These are phyloP conservation scores for Discoglossus pictus DNA, from an alignment of 2,797 vertebrate genomes.

Conservation along the genomic window DNA sequence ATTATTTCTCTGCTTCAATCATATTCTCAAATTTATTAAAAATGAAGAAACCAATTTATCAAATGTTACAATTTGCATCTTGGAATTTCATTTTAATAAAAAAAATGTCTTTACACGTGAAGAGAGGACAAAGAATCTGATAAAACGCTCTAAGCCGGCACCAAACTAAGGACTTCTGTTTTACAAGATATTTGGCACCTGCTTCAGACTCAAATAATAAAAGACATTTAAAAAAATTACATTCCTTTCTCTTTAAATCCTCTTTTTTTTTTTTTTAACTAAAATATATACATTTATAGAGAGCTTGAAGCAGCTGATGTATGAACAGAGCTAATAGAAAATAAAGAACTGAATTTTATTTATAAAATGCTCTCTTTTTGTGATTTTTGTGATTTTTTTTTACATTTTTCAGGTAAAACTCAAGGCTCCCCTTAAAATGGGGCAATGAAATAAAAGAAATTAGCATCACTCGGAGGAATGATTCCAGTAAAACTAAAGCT, in stretches of 20 bases:
- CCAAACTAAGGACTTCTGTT: conserved; percentile 58
- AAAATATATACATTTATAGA: conserved; percentile 79
- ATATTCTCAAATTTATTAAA: conserved; percentile 41
- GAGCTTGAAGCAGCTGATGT: conserved; percentile 89
- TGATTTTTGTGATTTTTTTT: conserved; percentile 78
- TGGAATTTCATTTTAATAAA: conserved; percentile 37
- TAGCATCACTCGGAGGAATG: conserved; percentile 96
- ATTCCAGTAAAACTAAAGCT: conserved; percentile 93
- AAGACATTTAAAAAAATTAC: conserved; percentile 90
- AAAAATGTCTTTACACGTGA: conserved; percentile 36
- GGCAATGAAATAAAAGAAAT: conserved; percentile 99
- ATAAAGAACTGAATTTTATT: conserved; percentile 91
- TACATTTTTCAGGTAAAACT: conserved; percentile 91
- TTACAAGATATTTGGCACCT: conserved; percentile 90
- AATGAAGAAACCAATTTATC: conserved; percentile 45
- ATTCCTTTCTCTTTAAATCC: conserved; percentile 84
- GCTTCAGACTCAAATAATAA: conserved; percentile 82
- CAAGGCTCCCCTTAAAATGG: conserved; percentile 93
- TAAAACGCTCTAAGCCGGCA: conserved; percentile 36
- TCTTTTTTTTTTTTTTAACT: conserved; percentile 79
- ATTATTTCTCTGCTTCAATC: too few species aligned
- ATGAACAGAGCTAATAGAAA: conserved; percentile 99
- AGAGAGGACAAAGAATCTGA: conserved; percentile 17
- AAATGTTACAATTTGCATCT: conserved; percentile 37
- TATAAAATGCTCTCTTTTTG: conserved; percentile 64